These are phyloP conservation scores for Sphecodes monilicornis DNA, from an alignment of 2,888 invertebrate species.

Conservation along the genomic window DNA sequence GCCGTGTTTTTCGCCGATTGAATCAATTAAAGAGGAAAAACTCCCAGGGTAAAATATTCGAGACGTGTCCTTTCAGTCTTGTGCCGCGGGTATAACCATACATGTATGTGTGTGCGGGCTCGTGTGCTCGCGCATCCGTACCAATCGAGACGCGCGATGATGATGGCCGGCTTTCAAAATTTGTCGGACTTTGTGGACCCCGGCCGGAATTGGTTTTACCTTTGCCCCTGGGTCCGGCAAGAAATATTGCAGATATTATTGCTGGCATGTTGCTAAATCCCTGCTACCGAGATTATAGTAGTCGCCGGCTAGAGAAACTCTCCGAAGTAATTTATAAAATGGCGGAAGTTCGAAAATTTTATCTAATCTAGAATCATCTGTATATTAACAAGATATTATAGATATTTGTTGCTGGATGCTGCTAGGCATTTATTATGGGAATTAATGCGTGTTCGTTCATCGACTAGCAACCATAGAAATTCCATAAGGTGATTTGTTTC, in stretches of 20 bases:
- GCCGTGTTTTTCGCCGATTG: constrained; percentile 84
- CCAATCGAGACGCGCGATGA: constrained; percentile 64
- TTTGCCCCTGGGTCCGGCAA: neutral
- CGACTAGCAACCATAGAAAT: too few relatives aligned
- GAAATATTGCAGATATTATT: constrained; percentile 16
- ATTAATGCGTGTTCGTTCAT: too few relatives aligned
- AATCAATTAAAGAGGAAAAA: constrained; percentile 84
- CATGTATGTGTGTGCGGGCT: constrained; percentile 46
- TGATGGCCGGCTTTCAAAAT: constrained; percentile 52
- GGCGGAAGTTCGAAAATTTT: neutral
- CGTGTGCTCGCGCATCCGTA: constrained; percentile 39
- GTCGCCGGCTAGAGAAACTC: neutral
- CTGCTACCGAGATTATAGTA: neutral
- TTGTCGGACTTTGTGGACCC: constrained; percentile 51
- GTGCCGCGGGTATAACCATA: constrained; percentile 45
- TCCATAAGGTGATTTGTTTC: too few relatives aligned
- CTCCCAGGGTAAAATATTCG: constrained; percentile 78
- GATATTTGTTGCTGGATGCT: neutral
- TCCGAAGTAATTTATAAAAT: neutral
- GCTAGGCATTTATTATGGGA: too few relatives aligned
- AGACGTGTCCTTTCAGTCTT: constrained; percentile 72
- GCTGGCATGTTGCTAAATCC: neutral
- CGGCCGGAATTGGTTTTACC: constrained; percentile 37
- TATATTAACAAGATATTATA: neutral
- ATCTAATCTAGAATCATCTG: neutral